phyloP scores from a whole-genome alignment of 2,888 invertebrate species.

The Deilephila porcellus region DNA sequence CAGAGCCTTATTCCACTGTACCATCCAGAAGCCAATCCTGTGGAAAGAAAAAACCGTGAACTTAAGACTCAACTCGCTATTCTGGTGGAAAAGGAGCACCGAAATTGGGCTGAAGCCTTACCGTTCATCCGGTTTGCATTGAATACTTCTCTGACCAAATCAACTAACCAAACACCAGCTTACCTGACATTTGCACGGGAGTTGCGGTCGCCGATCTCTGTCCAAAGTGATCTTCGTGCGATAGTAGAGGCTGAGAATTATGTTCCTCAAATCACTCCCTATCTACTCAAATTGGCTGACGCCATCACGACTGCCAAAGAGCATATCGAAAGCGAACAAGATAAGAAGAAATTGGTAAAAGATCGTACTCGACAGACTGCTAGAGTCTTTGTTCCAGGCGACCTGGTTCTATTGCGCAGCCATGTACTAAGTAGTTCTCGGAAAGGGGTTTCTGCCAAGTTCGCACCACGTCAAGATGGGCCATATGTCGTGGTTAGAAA shows the following conservation, averaged over 20 bases:
- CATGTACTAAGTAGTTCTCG: too few species aligned
- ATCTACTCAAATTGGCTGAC: background rate
- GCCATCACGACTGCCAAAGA: too few species aligned
- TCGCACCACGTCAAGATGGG: too few species aligned
- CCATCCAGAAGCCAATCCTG: constrained; percentile 34
- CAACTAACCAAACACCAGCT: background rate
- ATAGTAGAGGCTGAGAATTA: background rate
- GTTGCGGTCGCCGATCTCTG: background rate
- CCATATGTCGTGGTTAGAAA: too few species aligned
- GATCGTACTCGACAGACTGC: too few species aligned
- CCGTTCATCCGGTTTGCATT: background rate
- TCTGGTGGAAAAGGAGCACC: background rate
- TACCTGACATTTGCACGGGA: background rate
- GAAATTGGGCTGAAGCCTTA: background rate
- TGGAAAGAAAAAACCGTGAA: constrained; percentile 32
- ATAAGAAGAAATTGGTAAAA: too few species aligned
- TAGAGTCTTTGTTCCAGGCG: too few species aligned
- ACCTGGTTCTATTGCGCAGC: too few species aligned
- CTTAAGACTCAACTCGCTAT: background rate
- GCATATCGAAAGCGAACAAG: too few species aligned
- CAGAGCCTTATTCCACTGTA: constrained; percentile 33
- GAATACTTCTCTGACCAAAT: background rate
- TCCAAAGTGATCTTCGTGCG: background rate
- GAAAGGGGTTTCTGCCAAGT: too few species aligned
- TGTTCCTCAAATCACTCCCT: background rate